Conservation (phyloP, 2,888 invertebrate genomes). For the Ophraella communa region DNA sequence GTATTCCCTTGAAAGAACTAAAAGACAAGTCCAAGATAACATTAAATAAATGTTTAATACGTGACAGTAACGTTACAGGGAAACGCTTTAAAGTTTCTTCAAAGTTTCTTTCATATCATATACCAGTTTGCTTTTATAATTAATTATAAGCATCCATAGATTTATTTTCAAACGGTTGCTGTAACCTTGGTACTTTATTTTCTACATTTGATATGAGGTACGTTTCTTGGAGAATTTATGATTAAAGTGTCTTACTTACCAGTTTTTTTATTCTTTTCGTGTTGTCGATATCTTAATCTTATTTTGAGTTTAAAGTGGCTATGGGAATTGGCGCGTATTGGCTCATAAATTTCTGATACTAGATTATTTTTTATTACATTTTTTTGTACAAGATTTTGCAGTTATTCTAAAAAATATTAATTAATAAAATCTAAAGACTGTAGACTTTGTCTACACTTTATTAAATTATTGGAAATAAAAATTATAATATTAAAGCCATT, state of each 20-base stretch:
- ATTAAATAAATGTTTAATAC: slow-evolving; percentile 23
- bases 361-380: too few species aligned
- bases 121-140: slow-evolving; percentile 19
- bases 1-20: slow-evolving; percentile 22
- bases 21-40: slow-evolving; percentile 25
- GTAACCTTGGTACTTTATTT: slow-evolving; percentile 12
- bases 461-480: too few species aligned
- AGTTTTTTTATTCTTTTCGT: not conserved
- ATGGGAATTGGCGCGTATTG: too few species aligned
- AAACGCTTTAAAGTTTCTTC: slow-evolving; percentile 30
- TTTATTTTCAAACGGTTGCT: slow-evolving; percentile 12
- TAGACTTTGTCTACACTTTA: too few species aligned
- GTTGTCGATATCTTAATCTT: not conserved
- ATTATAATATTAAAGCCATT: too few species aligned
- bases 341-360: too few species aligned
- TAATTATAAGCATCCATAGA: slow-evolving; percentile 12
- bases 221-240: slow-evolving; percentile 13
- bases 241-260: slow-evolving; percentile 11
- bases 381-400: too few species aligned
- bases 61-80: slow-evolving; percentile 30
- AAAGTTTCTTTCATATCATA: slow-evolving; percentile 7
- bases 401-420: too few species aligned
- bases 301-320: not conserved
- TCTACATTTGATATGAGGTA: slow-evolving; percentile 4
- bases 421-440: too few species aligned